Evolutionary conservation across 2,888 invertebrate species (phyloP).

Genomic region (Sphecodes monilicornis): DNA sequence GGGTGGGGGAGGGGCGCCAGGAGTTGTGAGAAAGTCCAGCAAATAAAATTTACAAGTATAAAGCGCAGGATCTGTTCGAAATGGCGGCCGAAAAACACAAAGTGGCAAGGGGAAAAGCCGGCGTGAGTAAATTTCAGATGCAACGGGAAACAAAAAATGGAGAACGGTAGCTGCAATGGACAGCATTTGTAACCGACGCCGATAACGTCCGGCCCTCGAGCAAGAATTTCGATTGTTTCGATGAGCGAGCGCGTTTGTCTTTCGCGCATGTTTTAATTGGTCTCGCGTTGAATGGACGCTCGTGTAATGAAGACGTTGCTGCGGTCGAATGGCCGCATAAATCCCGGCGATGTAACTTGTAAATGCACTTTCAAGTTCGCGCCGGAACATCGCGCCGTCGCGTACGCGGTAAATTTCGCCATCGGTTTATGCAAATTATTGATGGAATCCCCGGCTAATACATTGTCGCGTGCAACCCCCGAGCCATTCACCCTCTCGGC

Average conservation of each 20-base stretch:
- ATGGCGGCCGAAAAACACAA: neutral
- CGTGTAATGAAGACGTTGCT: slow-evolving; percentile 61
- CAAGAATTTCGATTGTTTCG: neutral
- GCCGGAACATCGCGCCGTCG: slow-evolving; percentile 40
- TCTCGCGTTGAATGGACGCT: slow-evolving; percentile 41
- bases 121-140: neutral
- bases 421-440: slow-evolving; percentile 73
- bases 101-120: neutral
- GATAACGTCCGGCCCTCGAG: neutral
- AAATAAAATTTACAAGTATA: slow-evolving; percentile 22
- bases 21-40: neutral
- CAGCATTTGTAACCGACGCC: neutral
- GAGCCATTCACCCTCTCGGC: slow-evolving; percentile 28
- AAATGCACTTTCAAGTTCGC: slow-evolving; percentile 71
- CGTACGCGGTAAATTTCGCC: slow-evolving; percentile 65
- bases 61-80: neutral
- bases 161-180: slow-evolving; percentile 17
- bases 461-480: slow-evolving; percentile 58
- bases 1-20: neutral
- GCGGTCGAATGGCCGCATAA: slow-evolving; percentile 67
- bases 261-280: slow-evolving; percentile 34
- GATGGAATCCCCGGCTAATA: slow-evolving; percentile 66
- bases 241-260: neutral
- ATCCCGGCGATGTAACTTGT: slow-evolving; percentile 66
- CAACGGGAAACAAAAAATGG: neutral